A percentile compares a stretch with the other conserved stretches of the same genome.
Evolutionary conservation across 1,140 invertebrate species (phyloP).

Genomic region (Caenorhabditis tropicalis): DNA sequence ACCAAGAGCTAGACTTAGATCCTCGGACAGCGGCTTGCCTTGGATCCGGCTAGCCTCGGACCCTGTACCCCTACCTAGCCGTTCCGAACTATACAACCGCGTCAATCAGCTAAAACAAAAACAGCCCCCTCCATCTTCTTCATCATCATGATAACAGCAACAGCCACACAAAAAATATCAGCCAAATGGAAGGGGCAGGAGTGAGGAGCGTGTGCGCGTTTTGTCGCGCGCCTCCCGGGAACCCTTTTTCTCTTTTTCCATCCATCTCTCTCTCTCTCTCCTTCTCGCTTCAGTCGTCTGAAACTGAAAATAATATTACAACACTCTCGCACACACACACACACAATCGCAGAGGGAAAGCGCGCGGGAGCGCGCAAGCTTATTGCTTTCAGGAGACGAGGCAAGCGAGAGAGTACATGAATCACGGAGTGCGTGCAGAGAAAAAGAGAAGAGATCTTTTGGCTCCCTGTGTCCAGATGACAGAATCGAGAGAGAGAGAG

Average conservation of each 20-base stretch:
- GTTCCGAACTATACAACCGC: too few relatives aligned
- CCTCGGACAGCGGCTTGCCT: too few relatives aligned
- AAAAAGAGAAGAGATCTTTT: not conserved
- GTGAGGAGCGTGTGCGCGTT: not conserved
- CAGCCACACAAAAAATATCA: constrained; percentile 40
- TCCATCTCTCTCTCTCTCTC: not conserved
- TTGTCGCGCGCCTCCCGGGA: not conserved
- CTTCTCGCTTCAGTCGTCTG: not conserved
- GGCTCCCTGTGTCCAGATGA: not conserved
- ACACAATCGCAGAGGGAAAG: not conserved
- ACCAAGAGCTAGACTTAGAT: too few relatives aligned
- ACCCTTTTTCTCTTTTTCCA: not conserved
- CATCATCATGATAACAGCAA: not conserved
- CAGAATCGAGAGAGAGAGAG: not conserved
- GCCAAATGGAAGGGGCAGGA: not conserved
- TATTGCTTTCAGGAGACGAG: not conserved
- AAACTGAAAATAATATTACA: constrained; percentile 43
- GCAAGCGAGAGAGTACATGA: not conserved
- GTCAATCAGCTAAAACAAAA: too few relatives aligned
- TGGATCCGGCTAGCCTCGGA: too few relatives aligned
- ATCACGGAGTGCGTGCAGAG: not conserved
- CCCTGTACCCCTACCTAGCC: too few relatives aligned
- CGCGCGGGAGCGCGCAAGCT: not conserved
- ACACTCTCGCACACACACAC: not conserved
- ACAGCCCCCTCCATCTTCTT: too few relatives aligned